Conservation (phyloP, 2,888 invertebrate species). For the Chaitophorus viminalis region DNA sequence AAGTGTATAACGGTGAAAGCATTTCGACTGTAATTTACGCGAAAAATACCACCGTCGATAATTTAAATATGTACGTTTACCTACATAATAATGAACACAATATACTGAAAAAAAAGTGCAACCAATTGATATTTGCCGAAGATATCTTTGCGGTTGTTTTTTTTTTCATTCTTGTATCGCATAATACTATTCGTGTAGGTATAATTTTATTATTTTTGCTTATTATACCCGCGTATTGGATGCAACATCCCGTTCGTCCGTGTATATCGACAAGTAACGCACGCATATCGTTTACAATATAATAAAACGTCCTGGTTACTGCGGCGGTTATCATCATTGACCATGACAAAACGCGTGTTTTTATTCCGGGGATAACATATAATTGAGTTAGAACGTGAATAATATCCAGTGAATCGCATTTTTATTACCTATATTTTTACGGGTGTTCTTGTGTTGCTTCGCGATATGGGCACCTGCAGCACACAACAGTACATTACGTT, state of each 20-base stretch:
- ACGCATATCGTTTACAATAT: not conserved
- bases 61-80: constrained; percentile 58
- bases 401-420: not conserved
- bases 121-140: constrained; percentile 51
- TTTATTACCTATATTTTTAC: not conserved
- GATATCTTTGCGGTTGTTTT: constrained; percentile 30
- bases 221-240: constrained; percentile 1
- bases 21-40: constrained; percentile 48
- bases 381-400: constrained; percentile 24
- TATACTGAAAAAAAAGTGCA: constrained; percentile 38
- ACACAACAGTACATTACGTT: too few species aligned
- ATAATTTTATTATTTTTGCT: constrained; percentile 44
- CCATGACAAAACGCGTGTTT: constrained; percentile 7
- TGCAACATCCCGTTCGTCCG: not conserved
- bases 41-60: constrained; percentile 58
- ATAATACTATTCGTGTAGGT: not conserved
- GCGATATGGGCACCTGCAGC: not conserved
- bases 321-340: not conserved
- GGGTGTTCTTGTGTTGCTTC: not conserved
- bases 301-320: not conserved
- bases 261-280: not conserved
- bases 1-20: constrained; percentile 48
- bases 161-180: not conserved
- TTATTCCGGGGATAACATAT: not conserved
- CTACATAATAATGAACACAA: constrained; percentile 30